These are phyloP conservation scores for Cebidichthys violaceus DNA, from an alignment of 2,113 vertebrate genomes.

Conservation along the genomic window DNA sequence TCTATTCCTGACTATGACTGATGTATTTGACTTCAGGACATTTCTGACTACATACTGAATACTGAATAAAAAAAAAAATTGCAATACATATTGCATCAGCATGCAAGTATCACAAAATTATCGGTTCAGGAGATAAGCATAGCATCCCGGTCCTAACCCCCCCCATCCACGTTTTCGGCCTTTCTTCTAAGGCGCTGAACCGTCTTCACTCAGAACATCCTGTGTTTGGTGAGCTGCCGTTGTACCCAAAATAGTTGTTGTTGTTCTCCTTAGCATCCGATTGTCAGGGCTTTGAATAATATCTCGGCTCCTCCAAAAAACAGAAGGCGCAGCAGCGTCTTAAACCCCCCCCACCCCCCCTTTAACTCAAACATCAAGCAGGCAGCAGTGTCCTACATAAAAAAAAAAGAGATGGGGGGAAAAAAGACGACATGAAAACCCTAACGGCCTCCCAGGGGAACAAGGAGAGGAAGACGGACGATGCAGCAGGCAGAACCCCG, in stretches of 20 bases:
- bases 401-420: background rate
- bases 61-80: no score
- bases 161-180: background rate
- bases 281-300: constrained; percentile 74
- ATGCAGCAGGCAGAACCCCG: constrained; percentile 43
- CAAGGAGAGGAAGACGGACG: constrained; percentile 55
- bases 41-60: no score
- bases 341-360: constrained; percentile 19
- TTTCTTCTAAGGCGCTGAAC: constrained; percentile 37
- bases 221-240: constrained; percentile 56
- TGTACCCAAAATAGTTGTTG: constrained; percentile 73
- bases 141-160: background rate
- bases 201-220: constrained; percentile 59
- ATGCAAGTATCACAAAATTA: background rate
- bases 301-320: constrained; percentile 60
- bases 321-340: constrained; percentile 62
- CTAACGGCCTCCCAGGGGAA: constrained; percentile 59
- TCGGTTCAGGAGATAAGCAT: background rate
- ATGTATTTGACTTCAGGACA: no score
- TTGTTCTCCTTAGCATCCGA: constrained; percentile 64
- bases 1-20: no score
- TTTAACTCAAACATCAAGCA: constrained; percentile 61
- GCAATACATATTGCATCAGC: background rate
- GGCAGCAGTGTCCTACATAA: constrained; percentile 67
- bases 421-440: constrained; percentile 57